Evolutionary conservation across 2,797 vertebrate genomes (phyloP).

Genomic region (Sebastes hubbsi): DNA sequence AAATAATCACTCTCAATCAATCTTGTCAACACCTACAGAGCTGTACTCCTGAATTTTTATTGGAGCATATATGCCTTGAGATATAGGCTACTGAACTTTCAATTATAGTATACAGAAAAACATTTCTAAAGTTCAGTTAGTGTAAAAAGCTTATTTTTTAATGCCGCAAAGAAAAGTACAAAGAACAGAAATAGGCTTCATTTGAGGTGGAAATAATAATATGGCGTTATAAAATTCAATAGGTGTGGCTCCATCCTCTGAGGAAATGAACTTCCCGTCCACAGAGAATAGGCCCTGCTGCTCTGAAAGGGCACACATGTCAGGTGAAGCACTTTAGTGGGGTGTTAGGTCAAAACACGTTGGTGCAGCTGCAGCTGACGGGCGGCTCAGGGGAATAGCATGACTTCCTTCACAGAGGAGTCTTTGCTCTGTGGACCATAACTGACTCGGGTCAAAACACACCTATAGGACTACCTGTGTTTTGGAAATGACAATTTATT

Average conservation of each 20-base stretch:
- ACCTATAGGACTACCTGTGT: constrained; percentile 7
- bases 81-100: background rate
- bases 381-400: constrained; percentile 34
- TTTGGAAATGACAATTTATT: background rate
- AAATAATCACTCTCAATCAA: background rate
- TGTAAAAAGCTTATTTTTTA: background rate
- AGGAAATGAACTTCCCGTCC: constrained; percentile 63
- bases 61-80: background rate
- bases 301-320: constrained; percentile 52
- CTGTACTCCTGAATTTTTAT: background rate
- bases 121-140: background rate
- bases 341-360: constrained; percentile 49
- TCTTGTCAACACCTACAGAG: background rate
- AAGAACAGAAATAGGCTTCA: background rate
- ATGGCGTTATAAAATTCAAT: constrained; percentile 1
- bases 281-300: constrained; percentile 47
- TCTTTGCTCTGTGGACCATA: constrained; percentile 27
- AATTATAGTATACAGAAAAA: background rate
- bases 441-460: background rate
- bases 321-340: constrained; percentile 45
- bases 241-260: constrained; percentile 60
- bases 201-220: background rate
- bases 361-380: constrained; percentile 58
- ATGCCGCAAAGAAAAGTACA: background rate
- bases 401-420: constrained; percentile 40